phyloP scores from a whole-genome alignment of 2,888 invertebrate species.

The Octodonta nipae region DNA sequence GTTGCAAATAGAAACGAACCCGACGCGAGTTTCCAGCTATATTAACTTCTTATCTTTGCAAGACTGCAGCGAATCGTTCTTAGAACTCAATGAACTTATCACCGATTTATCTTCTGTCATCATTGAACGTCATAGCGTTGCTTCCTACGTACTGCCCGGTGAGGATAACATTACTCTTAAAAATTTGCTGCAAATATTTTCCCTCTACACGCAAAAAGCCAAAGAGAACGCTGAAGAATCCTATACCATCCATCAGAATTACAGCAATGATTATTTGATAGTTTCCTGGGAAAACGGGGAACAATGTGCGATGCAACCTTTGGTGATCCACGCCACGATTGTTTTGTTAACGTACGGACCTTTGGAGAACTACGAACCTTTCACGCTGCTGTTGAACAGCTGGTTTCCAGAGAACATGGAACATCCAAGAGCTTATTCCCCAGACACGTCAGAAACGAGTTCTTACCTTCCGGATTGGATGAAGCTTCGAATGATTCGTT shows the following conservation, averaged over 20 bases:
- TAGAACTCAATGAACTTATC: slow-evolving; percentile 53
- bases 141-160: slow-evolving; percentile 51
- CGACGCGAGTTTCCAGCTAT: slow-evolving; percentile 68
- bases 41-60: slow-evolving; percentile 71
- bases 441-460: slow-evolving; percentile 70
- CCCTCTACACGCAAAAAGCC: slow-evolving; percentile 60
- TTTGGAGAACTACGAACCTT: slow-evolving; percentile 31
- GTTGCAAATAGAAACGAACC: slow-evolving; percentile 81
- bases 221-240: slow-evolving; percentile 49
- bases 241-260: slow-evolving; percentile 39
- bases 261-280: slow-evolving; percentile 55
- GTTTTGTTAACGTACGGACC: slow-evolving; percentile 64
- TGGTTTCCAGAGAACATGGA: slow-evolving; percentile 71
- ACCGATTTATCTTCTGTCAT: slow-evolving; percentile 81
- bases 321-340: slow-evolving; percentile 73
- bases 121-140: slow-evolving; percentile 79
- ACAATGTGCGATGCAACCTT: slow-evolving; percentile 61
- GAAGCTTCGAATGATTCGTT: slow-evolving; percentile 71
- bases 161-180: slow-evolving; percentile 47
- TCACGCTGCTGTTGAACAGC: slow-evolving; percentile 47
- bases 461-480: slow-evolving; percentile 85
- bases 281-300: slow-evolving; percentile 66
- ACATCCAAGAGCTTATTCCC: slow-evolving; percentile 64
- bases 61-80: slow-evolving; percentile 50
- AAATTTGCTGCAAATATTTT: slow-evolving; percentile 57